phyloP scores from a whole-genome alignment of 2,797 vertebrate species.

The Dicrostonyx torquatus region DNA sequence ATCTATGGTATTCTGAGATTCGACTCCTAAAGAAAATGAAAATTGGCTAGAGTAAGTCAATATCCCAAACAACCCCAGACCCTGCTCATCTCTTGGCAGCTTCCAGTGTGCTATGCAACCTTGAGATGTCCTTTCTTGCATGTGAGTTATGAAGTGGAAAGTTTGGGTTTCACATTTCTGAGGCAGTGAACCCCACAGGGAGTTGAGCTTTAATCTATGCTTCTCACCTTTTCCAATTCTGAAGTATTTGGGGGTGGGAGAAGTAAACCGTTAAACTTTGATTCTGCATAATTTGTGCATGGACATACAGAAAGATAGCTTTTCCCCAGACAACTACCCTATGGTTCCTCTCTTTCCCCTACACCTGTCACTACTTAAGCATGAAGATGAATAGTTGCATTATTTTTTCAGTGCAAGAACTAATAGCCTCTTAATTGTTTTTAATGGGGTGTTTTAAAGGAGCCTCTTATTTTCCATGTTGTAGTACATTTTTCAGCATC shows the following conservation, averaged over 20 bases:
- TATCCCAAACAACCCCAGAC: neutral
- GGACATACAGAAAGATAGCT: neutral
- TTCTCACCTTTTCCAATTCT: neutral
- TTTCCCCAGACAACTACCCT: slow-evolving; percentile 51
- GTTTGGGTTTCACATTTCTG: slow-evolving; percentile 61
- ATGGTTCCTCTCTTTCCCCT: slow-evolving; percentile 28
- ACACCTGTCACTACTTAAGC: slow-evolving; percentile 78
- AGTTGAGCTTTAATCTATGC: neutral
- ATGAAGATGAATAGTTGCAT: slow-evolving; percentile 82
- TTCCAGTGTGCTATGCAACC: neutral
- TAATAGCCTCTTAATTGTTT: slow-evolving; percentile 82
- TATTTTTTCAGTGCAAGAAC: slow-evolving; percentile 79
- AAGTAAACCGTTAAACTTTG: slow-evolving; percentile 4
- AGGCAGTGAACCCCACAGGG: neutral
- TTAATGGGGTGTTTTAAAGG: slow-evolving; percentile 75
- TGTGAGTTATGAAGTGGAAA: slow-evolving; percentile 34
- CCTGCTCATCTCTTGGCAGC: neutral
- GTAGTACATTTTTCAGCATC: slow-evolving; percentile 54
- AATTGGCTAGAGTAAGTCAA: neutral
- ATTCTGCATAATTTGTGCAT: slow-evolving; percentile 52
- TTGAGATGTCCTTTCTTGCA: neutral
- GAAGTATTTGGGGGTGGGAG: neutral
- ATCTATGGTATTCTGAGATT: neutral
- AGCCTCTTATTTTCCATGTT: slow-evolving; percentile 67
- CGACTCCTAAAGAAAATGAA: neutral